phyloP scores from a whole-genome alignment of 2,113 vertebrate genomes.

The Elgaria multicarinata region DNA sequence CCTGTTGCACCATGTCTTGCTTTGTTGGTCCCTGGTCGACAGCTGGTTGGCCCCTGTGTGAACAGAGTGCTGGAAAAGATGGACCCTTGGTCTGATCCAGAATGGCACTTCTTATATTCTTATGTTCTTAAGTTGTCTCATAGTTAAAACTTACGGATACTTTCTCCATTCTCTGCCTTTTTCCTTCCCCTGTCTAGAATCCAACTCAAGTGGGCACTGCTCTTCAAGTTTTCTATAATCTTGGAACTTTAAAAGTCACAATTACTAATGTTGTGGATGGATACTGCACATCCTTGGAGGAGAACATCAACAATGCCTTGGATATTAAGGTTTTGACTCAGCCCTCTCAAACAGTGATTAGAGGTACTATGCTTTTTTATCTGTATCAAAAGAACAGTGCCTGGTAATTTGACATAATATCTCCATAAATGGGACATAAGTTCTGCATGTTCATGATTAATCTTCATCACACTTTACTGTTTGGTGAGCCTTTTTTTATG shows the following conservation, averaged over 20 bases:
- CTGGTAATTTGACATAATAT: constrained; percentile 18
- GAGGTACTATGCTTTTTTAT: constrained; percentile 80
- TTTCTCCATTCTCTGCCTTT: not conserved
- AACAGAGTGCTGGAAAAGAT: no score
- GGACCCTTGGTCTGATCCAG: no score
- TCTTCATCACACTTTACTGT: not conserved
- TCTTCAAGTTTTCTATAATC: constrained; percentile 96
- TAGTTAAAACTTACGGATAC: not conserved
- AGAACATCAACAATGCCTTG: constrained; percentile 87
- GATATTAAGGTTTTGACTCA: constrained; percentile 95
- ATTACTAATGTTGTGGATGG: constrained; percentile 87
- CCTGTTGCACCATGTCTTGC: no score
- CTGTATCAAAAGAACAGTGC: constrained; percentile 42
- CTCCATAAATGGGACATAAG: not conserved
- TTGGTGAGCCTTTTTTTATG: not conserved
- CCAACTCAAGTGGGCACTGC: constrained; percentile 96
- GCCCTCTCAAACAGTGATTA: constrained; percentile 79
- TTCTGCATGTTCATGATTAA: not conserved
- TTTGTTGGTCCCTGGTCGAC: no score
- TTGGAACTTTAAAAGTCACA: constrained; percentile 90
- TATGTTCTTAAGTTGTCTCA: not conserved
- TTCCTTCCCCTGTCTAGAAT: constrained; percentile 79
- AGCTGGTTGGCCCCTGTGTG: no score
- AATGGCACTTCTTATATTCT: no score
- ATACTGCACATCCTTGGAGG: constrained; percentile 85